These are phyloP conservation scores for Ivindomyrus marchei DNA, from an alignment of 2,113 vertebrate genomes.

Conservation along the genomic window DNA sequence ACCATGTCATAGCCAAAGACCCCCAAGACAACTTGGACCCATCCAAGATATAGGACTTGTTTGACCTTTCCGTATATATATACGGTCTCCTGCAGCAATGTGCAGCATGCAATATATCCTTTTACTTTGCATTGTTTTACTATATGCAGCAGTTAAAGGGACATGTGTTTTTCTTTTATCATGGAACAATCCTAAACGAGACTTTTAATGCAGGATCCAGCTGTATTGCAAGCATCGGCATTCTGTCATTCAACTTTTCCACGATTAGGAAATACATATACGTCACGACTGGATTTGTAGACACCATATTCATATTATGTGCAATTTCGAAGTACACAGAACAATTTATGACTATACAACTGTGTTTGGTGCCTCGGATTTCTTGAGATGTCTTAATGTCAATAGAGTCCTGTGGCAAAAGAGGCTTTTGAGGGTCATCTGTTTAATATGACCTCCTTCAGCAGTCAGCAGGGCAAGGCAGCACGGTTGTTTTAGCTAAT, in stretches of 20 bases:
- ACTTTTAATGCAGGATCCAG: conserved; percentile 54
- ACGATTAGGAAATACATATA: not conserved
- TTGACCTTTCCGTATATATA: not conserved
- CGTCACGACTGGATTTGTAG: not conserved
- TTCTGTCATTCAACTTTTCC: conserved; percentile 58
- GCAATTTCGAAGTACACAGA: not conserved
- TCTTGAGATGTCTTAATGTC: not conserved
- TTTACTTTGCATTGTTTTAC: not conserved
- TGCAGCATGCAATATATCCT: not conserved
- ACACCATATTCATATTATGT: not conserved
- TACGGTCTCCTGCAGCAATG: conserved; percentile 6
- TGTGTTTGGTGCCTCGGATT: not conserved
- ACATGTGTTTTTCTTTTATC: not conserved
- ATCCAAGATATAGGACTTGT: not conserved
- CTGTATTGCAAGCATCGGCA: conserved; percentile 53
- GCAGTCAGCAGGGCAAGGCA: conserved; percentile 30
- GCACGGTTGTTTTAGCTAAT: conserved; percentile 51
- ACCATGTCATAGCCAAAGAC: conserved; percentile 56
- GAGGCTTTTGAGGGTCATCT: conserved; percentile 47
- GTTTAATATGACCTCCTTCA: conserved; percentile 45
- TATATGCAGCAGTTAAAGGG: not conserved
- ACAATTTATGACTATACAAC: not conserved
- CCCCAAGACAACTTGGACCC: conserved; percentile 41
- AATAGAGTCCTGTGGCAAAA: conserved; percentile 22
- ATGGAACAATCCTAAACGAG: conserved; percentile 38